phyloP scores from a whole-genome alignment of 2,888 invertebrate genomes.

The Phyllotreta striolata region DNA sequence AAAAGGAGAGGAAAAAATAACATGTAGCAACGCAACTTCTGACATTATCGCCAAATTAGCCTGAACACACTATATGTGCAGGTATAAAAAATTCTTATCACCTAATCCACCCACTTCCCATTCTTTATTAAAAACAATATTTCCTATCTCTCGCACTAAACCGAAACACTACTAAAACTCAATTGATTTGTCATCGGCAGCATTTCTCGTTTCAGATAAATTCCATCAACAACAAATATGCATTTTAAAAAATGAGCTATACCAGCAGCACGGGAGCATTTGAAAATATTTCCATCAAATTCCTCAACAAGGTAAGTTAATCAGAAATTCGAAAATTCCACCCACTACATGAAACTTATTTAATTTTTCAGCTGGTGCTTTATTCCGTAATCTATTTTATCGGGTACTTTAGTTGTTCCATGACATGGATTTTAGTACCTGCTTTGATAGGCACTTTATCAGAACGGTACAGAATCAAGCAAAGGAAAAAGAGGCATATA shows the following conservation, averaged over 20 bases:
- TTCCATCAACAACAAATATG: conserved; percentile 1
- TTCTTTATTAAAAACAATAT: too few species aligned
- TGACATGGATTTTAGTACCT: conserved; percentile 44
- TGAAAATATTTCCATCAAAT: conserved; percentile 7
- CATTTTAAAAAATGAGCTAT: conserved; percentile 1
- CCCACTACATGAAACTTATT: background rate
- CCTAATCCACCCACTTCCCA: too few species aligned
- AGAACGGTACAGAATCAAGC: conserved; percentile 31
- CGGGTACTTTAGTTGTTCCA: conserved; percentile 46
- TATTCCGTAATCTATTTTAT: conserved; percentile 42
- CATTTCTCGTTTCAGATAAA: background rate
- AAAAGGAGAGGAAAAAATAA: too few species aligned
- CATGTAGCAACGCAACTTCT: too few species aligned
- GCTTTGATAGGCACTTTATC: conserved; percentile 37
- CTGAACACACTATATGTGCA: too few species aligned
- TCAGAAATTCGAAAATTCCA: background rate
- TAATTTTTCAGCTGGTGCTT: conserved; percentile 41
- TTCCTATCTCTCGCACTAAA: too few species aligned
- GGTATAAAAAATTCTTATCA: too few species aligned
- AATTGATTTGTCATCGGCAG: too few species aligned
- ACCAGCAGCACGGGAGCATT: background rate
- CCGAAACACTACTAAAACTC: too few species aligned
- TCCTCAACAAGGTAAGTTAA: conserved; percentile 2
- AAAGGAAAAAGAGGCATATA: conserved; percentile 38
- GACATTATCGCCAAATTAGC: too few species aligned